Evolutionary conservation across 1,140 invertebrate species (phyloP).

Genomic region (Achroia grisella): DNA sequence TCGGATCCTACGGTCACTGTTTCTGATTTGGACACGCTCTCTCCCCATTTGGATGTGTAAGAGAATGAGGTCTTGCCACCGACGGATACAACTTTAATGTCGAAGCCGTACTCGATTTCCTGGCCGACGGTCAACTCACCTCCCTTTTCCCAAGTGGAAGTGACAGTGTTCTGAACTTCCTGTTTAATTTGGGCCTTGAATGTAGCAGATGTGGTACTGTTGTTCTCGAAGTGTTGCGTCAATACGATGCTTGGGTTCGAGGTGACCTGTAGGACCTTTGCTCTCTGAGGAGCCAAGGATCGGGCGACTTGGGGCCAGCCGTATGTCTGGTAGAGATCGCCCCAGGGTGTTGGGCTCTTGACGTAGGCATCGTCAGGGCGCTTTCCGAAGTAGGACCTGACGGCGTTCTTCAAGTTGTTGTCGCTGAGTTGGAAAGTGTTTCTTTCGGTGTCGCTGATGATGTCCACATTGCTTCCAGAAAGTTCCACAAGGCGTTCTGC

Average conservation of each 20-base stretch:
- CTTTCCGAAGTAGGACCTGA: background rate
- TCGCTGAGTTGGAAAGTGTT: constrained; percentile 1
- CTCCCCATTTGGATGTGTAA: constrained; percentile 4
- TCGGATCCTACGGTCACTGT: constrained; percentile 5
- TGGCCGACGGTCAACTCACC: background rate
- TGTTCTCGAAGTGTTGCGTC: constrained; percentile 6
- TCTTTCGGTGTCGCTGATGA: constrained; percentile 2
- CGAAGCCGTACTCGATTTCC: constrained; percentile 1
- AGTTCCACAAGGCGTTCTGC: background rate
- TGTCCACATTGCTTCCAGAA: background rate
- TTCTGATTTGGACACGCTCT: background rate
- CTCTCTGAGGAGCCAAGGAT: background rate
- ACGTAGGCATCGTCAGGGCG: constrained; percentile 6
- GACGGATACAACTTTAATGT: background rate
- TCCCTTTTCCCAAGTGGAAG: background rate
- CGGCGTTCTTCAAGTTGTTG: background rate
- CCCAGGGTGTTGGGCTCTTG: constrained; percentile 7
- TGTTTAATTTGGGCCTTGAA: constrained; percentile 6
- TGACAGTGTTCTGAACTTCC: constrained; percentile 3
- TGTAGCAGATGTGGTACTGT: background rate
- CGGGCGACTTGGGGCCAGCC: constrained; percentile 3
- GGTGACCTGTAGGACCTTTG: constrained; percentile 1
- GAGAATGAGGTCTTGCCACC: constrained; percentile 6
- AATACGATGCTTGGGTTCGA: constrained; percentile 1
- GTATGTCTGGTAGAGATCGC: constrained; percentile 7